These are phyloP conservation scores for Watsonalla cultraria DNA, from an alignment of 2,888 invertebrate genomes.

Conservation along the genomic window DNA sequence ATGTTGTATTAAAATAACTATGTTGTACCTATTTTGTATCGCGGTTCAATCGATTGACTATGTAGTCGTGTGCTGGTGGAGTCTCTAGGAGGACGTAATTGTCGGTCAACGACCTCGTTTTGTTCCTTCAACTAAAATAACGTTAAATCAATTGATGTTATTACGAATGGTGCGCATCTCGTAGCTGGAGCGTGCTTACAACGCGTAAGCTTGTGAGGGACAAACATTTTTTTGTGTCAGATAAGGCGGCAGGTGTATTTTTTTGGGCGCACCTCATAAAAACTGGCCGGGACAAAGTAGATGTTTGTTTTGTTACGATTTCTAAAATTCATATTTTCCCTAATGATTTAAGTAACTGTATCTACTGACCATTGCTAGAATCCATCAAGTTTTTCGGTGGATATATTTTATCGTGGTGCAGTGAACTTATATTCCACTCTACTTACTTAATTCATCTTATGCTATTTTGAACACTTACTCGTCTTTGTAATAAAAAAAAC, in stretches of 20 bases:
- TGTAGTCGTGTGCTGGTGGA: conserved; percentile 28
- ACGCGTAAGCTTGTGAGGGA: conserved; percentile 37
- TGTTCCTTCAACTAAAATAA: conserved; percentile 75
- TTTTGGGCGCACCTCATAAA: conserved; percentile 15
- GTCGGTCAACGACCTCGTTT: conserved; percentile 73
- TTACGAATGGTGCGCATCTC: conserved; percentile 71
- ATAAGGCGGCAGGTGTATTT: conserved; percentile 44
- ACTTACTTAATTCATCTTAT: too few species aligned
- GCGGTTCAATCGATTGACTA: conserved; percentile 6
- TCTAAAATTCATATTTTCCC: neutral
- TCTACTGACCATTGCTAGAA: neutral
- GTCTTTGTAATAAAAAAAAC: too few species aligned
- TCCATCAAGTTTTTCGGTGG: too few species aligned
- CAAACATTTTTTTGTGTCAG: conserved; percentile 17
- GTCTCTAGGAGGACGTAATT: conserved; percentile 73
- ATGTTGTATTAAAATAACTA: conserved; percentile 1
- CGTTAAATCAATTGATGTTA: conserved; percentile 78
- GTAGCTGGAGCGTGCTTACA: conserved; percentile 53
- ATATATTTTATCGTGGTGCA: too few species aligned
- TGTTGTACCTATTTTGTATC: conserved; percentile 2
- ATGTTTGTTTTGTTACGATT: neutral
- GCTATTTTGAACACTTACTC: too few species aligned
- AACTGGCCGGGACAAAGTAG: neutral
- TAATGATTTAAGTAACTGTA: neutral
- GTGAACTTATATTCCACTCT: too few species aligned